phyloP scores from a whole-genome alignment of 1,140 invertebrate genomes.

The Lordiphosa collinella region DNA sequence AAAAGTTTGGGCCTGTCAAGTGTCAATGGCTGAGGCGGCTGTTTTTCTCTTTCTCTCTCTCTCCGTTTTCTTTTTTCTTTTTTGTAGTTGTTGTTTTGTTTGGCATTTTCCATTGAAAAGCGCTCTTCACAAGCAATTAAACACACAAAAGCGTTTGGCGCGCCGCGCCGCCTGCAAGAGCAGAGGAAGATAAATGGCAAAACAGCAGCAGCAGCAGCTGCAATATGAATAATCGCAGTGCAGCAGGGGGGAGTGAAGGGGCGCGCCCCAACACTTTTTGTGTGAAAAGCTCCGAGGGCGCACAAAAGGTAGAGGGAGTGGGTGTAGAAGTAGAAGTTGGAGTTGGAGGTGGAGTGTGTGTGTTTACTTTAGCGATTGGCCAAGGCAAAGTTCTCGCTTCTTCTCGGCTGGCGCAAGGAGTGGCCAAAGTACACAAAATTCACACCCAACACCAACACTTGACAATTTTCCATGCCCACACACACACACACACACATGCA shows the following conservation, averaged over 20 bases:
- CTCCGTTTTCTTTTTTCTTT: neutral
- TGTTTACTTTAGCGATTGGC: slow-evolving; percentile 74
- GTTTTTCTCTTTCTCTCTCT: neutral
- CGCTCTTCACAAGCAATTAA: slow-evolving; percentile 77
- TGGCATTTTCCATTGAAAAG: slow-evolving; percentile 71
- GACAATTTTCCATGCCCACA: slow-evolving; percentile 51
- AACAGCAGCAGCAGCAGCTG: slow-evolving; percentile 49
- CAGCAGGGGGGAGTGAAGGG: neutral
- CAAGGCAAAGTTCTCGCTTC: slow-evolving; percentile 41
- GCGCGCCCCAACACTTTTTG: slow-evolving; percentile 62
- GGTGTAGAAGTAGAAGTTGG: slow-evolving; percentile 5
- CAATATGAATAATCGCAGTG: slow-evolving; percentile 68
- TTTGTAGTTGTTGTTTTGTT: slow-evolving; percentile 31
- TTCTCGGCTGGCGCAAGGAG: slow-evolving; percentile 63
- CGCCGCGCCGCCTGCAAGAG: slow-evolving; percentile 54
- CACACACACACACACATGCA: slow-evolving; percentile 17
- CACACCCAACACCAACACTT: slow-evolving; percentile 74
- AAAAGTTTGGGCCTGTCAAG: slow-evolving; percentile 6
- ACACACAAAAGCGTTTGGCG: slow-evolving; percentile 75
- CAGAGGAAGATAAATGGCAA: slow-evolving; percentile 48
- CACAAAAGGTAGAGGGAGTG: slow-evolving; percentile 19
- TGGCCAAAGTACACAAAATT: slow-evolving; percentile 80
- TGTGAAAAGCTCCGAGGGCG: slow-evolving; percentile 64
- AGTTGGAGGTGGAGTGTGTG: slow-evolving; percentile 30
- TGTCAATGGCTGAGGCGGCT: slow-evolving; percentile 15